These are phyloP conservation scores for rabbit (Oryctolagus cuniculus) DNA, from an alignment of 2,113 vertebrate species.

Conservation along the genomic window mOryCun1.1 NC_091445.1:60738501-60739000, in stretches of 20 bases:
- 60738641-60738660: not conserved
- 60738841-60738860: not conserved
- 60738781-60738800: not conserved
- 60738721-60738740: constrained; percentile 28
- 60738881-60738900: not conserved
- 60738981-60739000: not conserved
- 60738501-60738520: not conserved
- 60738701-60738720: not conserved
- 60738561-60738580: not conserved
- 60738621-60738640: not conserved
- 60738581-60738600: not conserved
- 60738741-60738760: not conserved
- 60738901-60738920: not conserved
- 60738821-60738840: not conserved
- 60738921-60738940: not conserved
- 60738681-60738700: not conserved
- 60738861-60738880: not conserved
- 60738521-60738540: not conserved
- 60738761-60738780: not conserved
- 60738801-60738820: not conserved
- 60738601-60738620: not conserved
- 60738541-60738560: not conserved
- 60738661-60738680: not conserved
- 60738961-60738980: not conserved
- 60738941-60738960: not conserved